phyloP scores from a whole-genome alignment of 2,113 vertebrate species.

The Tichodroma muraria region DNA sequence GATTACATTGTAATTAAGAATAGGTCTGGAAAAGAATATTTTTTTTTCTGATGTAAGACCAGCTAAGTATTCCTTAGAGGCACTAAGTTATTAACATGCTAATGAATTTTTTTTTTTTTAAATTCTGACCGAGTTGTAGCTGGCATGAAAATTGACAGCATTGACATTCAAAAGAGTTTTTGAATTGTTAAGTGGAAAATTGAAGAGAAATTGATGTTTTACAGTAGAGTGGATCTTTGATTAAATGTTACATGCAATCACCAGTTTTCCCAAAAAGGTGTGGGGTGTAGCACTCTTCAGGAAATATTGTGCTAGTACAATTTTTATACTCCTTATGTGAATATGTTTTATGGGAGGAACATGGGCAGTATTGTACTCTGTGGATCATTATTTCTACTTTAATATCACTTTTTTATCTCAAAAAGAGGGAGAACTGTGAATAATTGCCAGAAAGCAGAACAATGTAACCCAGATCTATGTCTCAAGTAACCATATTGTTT shows the following conservation, averaged over 20 bases:
- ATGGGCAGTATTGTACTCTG: not conserved
- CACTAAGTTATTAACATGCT: slow-evolving; percentile 1
- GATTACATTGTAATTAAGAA: not conserved
- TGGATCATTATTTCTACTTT: not conserved
- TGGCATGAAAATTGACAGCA: not conserved
- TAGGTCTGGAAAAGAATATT: not conserved
- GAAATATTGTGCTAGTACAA: not conserved
- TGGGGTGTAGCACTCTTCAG: not conserved
- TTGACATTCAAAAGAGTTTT: slow-evolving; percentile 13
- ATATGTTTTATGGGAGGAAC: not conserved
- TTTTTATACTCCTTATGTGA: not conserved
- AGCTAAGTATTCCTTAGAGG: not conserved
- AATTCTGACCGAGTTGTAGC: not conserved
- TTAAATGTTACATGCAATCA: not conserved
- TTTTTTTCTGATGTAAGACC: not conserved
- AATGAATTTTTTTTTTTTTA: not conserved
- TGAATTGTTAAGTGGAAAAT: slow-evolving; percentile 34
- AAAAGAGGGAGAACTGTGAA: not conserved
- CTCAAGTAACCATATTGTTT: not conserved
- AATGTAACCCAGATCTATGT: not conserved
- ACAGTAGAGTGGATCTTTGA: not conserved
- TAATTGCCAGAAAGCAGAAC: not conserved
- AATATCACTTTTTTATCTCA: not conserved
- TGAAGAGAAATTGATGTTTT: slow-evolving; percentile 15
- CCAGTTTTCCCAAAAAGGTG: not conserved